Conservation (phyloP, 2,113 vertebrate species). For the Pollimyrus isidori region DNA sequence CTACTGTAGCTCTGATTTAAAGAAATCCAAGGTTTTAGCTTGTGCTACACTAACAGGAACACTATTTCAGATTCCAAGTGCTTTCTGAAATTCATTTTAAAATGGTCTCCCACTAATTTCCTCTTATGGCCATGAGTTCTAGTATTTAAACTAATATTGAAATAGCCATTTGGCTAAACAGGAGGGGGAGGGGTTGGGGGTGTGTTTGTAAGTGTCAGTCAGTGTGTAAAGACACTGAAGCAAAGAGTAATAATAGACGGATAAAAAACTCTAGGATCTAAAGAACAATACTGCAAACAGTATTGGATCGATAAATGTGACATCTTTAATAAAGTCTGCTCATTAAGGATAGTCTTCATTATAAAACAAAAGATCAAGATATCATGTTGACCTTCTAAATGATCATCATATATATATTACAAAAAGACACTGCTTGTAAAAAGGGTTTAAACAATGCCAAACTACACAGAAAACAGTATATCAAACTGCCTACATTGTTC, state of each 20-base stretch:
- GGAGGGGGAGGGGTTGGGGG: background rate
- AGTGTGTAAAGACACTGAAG: background rate
- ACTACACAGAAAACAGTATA: background rate
- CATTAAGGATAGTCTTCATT: background rate
- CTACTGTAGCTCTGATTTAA: too few relatives aligned
- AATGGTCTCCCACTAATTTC: too few relatives aligned
- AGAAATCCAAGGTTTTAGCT: too few relatives aligned
- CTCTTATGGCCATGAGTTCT: too few relatives aligned
- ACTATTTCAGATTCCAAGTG: too few relatives aligned
- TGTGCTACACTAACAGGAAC: too few relatives aligned
- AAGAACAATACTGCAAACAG: background rate
- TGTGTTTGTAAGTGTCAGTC: background rate
- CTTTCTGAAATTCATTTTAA: too few relatives aligned
- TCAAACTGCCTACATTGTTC: background rate
- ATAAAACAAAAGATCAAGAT: background rate
- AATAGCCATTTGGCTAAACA: too few relatives aligned
- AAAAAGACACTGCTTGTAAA: background rate
- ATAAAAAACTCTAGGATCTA: background rate
- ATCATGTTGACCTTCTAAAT: background rate
- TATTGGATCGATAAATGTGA: background rate
- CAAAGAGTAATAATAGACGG: background rate
- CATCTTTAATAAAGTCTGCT: conserved; percentile 1
- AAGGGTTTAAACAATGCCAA: background rate
- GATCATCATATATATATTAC: background rate
- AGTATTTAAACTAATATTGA: too few relatives aligned